Base-by-base conservation (phyloP, 2,113 vertebrate genomes). In the Dicrurus megarhynchus region DNA sequence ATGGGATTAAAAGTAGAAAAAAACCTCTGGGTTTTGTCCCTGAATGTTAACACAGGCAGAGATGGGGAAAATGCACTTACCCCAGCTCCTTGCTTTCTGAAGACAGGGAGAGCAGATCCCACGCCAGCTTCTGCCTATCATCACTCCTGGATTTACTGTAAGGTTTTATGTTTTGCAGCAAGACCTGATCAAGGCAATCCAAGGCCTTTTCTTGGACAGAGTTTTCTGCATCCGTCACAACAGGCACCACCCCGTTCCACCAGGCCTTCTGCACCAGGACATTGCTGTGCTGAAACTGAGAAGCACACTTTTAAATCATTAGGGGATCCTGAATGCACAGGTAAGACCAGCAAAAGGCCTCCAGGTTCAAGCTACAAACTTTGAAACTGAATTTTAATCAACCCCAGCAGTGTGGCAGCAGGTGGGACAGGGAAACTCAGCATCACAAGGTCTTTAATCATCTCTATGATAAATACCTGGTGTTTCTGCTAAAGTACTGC, bases 141-240 rank as follows among this genome's bases (percentile, higher is more conserved):
- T 76, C 65, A 5, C 61, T 46, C 5, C 65, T 68, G 61, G 88
- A 97, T n/a, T 95, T 84, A 27, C 41, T 81, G 22, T 98, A 97
- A 11, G 46, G 87, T 69, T 98, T 99, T 59, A 99, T 97, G 28
- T 97, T 97, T n/a, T 98, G 97, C 64, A 99, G 79, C 88, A 99
- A 61, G 33, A 99, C 84, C 91, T 98, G 97, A 28, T 99, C 98
- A 9, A 99, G 97, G 93, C 97, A 98, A 28, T 99, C 99, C 94
- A 99, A 86, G 35, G 99, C 99, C 93, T 99, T 99, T 80, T 99
- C 99, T 56, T 99, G 99, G 49, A 99, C 98, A 0, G 99, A 98
- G 90, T 28, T 98, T 93, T 99, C 99, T 0, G 94, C 35, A 87
- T 99, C 99, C 84, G 98, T 97, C 91, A 99, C 97, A 5, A 98